A percentile compares a stretch with the other conserved stretches of the same genome.
Evolutionary conservation across 2,113 vertebrate species (phyloP).

Genomic region (Lepus europaeus): DNA sequence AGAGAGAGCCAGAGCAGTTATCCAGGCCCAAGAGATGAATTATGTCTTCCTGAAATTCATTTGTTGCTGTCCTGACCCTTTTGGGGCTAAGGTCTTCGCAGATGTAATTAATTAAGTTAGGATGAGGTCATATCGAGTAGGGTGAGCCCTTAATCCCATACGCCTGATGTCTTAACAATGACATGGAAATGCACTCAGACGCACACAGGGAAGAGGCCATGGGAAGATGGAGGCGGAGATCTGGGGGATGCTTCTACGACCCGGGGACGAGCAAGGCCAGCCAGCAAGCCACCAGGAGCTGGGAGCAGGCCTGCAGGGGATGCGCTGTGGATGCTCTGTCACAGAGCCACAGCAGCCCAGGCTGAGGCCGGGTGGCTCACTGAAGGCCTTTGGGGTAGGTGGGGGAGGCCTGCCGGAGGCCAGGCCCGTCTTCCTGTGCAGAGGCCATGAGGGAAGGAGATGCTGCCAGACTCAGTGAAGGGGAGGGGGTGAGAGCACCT

Average conservation of each 20-base stretch:
- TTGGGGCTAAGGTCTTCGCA: background rate
- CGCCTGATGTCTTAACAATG: no score
- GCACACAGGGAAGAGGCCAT: rapidly evolving
- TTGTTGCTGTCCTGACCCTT: background rate
- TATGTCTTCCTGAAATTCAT: background rate
- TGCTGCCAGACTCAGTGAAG: background rate
- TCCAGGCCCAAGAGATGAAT: rapidly evolving
- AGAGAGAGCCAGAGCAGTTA: background rate
- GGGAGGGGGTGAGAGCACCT: rapidly evolving
- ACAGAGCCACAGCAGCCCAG: background rate
- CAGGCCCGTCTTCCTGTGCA: background rate
- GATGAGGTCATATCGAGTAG: background rate
- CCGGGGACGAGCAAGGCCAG: background rate
- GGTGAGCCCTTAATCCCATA: background rate
- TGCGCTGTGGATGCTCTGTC: rapidly evolving
- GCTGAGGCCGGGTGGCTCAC: background rate
- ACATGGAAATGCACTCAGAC: no score
- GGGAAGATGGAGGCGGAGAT: background rate
- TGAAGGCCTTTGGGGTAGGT: background rate
- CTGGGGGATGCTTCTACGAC: background rate
- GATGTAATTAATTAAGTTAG: background rate
- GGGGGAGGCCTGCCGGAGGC: background rate
- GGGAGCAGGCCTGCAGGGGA: rapidly evolving
- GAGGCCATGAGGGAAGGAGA: background rate
- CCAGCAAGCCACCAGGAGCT: background rate